Base-by-base conservation (phyloP, 2,797 vertebrate genomes). In the Crotalus adamanteus region DNA sequence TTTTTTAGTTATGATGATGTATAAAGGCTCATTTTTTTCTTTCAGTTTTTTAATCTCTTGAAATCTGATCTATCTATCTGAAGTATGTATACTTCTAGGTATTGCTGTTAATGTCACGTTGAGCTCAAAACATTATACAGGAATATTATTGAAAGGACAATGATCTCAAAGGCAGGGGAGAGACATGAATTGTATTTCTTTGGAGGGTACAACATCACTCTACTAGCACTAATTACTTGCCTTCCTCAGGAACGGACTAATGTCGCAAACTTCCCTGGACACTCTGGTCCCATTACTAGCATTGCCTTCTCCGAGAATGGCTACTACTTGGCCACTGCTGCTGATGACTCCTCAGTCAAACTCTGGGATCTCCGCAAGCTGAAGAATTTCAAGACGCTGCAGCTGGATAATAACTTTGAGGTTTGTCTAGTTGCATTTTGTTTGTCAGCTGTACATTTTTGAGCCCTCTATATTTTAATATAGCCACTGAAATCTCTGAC, bases 261-360 rank as follows among this genome's bases (percentile, higher is more conserved):
- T 0, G 99, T 99, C 96, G 99, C 99, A 94, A 99, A 99, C 96
- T 99, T 99, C 98, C 99, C 99, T 0, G 99, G 99, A 3, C 99
- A 99, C 97, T 99, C 99, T 0, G 99, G 99, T 16, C 99, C 99
- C 0, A 99, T 99, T 96, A 99, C 99, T 89, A 99, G 99, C 96
- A 99, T 99, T 0, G 99, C 99, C 94, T 99, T 99, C 97, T 99
- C 99, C 0, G 99, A 99, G 98, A 99, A 99, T 0, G 99, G 99
- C 42, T 99, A 99, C 97, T 99, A 99, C 96, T 96, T 99, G 97
- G 99, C 99, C 87, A 99, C 99, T 0, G 99, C 99, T 0, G 99
- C 99, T 0, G 99, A 99, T 0, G 99, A 99, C 95, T 99, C 99
- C 91, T 99, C 99, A 0, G 98, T 99, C 94, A 99, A 99, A 95